Percentiles rank a stretch among this genome's conserved stretches.
phyloP scores from a whole-genome alignment of 2,113 vertebrate species.

The Heteronetta atricapilla region DNA sequence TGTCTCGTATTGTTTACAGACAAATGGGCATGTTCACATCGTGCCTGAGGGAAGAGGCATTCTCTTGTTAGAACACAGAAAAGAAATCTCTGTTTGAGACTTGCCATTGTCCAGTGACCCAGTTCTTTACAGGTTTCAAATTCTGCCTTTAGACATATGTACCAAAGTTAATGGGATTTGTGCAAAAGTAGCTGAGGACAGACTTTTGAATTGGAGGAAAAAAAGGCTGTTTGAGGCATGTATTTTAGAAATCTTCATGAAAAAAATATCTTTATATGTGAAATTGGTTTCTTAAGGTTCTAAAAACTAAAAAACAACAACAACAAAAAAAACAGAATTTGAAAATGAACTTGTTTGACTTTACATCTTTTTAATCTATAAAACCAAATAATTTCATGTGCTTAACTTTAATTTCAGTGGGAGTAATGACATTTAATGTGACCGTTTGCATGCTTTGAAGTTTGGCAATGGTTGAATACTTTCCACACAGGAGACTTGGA shows the following conservation, averaged over 20 bases:
- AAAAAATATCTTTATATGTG: not conserved
- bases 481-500: not conserved
- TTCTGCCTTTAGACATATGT: conserved; percentile 8
- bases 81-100: not conserved
- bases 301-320: not conserved
- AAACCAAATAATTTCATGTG: not conserved
- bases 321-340: not conserved
- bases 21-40: not conserved
- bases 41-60: not conserved
- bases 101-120: conserved; percentile 37
- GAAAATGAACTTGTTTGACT: not conserved
- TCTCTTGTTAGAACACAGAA: not conserved
- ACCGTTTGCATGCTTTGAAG: not conserved
- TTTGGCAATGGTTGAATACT: not conserved
- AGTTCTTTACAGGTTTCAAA: conserved; percentile 34
- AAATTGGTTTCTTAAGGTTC: not conserved
- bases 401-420: not conserved
- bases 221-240: not conserved
- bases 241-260: not conserved
- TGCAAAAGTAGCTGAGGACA: not conserved
- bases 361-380: not conserved
- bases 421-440: not conserved
- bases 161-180: conserved; percentile 35
- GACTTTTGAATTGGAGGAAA: not conserved
- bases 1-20: conserved; percentile 26